phyloP scores from a whole-genome alignment of 1,140 invertebrate genomes.

The Drosophila mojavensis region DNA sequence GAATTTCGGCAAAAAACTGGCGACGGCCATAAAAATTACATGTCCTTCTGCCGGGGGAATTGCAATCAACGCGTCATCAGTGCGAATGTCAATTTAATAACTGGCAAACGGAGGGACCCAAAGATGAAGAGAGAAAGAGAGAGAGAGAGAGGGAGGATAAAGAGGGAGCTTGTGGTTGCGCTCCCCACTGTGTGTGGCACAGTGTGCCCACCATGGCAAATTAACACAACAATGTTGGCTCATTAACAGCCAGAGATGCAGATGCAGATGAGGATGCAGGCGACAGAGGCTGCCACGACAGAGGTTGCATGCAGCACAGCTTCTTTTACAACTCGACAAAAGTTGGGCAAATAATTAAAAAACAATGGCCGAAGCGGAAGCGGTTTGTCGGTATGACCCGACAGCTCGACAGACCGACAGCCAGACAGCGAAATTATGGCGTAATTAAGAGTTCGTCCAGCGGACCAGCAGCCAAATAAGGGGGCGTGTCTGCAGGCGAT shows the following conservation, averaged over 20 bases:
- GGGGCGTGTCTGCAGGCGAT: constrained; percentile 11
- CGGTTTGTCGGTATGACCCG: constrained; percentile 12
- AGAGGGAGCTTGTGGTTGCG: neutral
- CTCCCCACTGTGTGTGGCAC: constrained; percentile 34
- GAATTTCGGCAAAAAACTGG: constrained; percentile 75
- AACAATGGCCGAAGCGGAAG: constrained; percentile 65
- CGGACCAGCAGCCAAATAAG: neutral
- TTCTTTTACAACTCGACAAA: constrained; percentile 69
- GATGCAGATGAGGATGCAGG: constrained; percentile 12
- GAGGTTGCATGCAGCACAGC: neutral
- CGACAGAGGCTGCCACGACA: neutral
- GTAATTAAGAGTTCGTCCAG: constrained; percentile 66
- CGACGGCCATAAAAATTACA: constrained; percentile 77
- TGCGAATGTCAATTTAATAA: constrained; percentile 79
- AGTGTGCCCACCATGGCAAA: constrained; percentile 57
- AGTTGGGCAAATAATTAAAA: constrained; percentile 80
- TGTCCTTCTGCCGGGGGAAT: constrained; percentile 79
- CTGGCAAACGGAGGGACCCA: constrained; percentile 41
- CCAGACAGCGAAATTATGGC: constrained; percentile 68
- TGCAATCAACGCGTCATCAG: constrained; percentile 79
- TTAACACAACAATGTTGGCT: constrained; percentile 82
- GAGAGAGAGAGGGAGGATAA: neutral
- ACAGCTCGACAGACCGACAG: constrained; percentile 28
- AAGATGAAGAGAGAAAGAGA: too few species aligned
- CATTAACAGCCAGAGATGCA: constrained; percentile 61